phyloP scores from a whole-genome alignment of 2,797 vertebrate species.

The Oryzias sinensis region DNA sequence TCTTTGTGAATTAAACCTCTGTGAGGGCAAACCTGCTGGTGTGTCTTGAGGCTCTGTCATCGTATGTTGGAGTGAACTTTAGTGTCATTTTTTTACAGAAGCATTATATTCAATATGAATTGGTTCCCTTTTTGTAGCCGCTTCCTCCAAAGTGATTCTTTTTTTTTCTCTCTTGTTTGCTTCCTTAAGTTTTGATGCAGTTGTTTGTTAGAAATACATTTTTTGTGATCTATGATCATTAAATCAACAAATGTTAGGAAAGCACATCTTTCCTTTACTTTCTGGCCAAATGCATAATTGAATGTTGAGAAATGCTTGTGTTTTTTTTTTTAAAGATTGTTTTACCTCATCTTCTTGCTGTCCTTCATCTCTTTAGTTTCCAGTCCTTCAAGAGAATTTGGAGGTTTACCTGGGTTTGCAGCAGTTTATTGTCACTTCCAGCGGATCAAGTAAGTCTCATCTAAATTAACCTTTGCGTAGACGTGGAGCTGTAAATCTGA shows the following conservation, averaged over 20 bases:
- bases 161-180: background rate
- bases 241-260: background rate
- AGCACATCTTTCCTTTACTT: background rate
- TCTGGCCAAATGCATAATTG: background rate
- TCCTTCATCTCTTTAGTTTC: slow-evolving; percentile 77
- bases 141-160: slow-evolving; percentile 1
- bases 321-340: background rate
- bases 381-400: slow-evolving; percentile 94
- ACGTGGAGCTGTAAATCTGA: background rate
- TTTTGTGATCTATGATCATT: background rate
- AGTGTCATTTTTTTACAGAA: no score
- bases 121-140: slow-evolving; percentile 1
- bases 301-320: background rate
- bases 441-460: slow-evolving; percentile 77
- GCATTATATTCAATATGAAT: background rate
- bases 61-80: no score
- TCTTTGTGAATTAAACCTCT: no score
- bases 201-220: no score
- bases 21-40: no score
- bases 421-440: slow-evolving; percentile 87
- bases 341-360: background rate
- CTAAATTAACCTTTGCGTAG: background rate
- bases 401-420: slow-evolving; percentile 95
- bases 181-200: no score
- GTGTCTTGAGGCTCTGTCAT: no score